Evolutionary conservation across 2,797 vertebrate species (phyloP), one percentile per base, ranked within the genome.

Genomic region (Lagorchestes hirsutus): DNA sequence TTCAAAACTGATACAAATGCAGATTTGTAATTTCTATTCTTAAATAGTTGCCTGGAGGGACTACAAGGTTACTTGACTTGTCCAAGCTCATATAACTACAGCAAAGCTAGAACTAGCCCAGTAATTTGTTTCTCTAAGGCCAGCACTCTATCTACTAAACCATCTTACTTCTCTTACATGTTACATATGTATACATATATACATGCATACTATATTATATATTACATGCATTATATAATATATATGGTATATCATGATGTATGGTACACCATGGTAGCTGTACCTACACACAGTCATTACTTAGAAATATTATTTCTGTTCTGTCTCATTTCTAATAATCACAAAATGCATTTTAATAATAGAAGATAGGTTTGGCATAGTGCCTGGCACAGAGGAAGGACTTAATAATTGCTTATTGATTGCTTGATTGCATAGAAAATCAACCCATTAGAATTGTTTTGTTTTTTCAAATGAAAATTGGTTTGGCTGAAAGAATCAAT

Each of bases 261-360:
- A 46, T 82, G 74, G 40, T 46, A 82, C 22, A 55, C 34, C 27
- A 28, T 55, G 34, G 8, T 31, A 55, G 2, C 54, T 58, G 12
- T 3, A 40, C 16, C 52, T 34, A 50, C 2, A 40, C 11, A 27
- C 10, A 91, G 46, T 24, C 54, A 50, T 87, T 91, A 74, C 6
- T 29, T 27, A n/a, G 55, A 87, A 22, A 13, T 34, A 95, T 91
- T 56, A 90, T 91, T 97, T 94, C 74, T 96, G 46, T 28, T 92
- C 0, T 56, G 55, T 55, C 31, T 96, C 59, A 93, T 56, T 92
- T 67, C 54, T 54, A 90, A 82, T 91, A 12, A 74, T 52, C 92
- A 13, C 74, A 55, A 28, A 54, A 59, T 91, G 55, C 59, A 91
- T 97, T 82, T 93, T 46, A 62, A 90, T 5, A 90, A 91, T 58